These are phyloP conservation scores for Centropus bengalensis DNA, from an alignment of 2,113 vertebrate species.

Conservation along the genomic window DNA sequence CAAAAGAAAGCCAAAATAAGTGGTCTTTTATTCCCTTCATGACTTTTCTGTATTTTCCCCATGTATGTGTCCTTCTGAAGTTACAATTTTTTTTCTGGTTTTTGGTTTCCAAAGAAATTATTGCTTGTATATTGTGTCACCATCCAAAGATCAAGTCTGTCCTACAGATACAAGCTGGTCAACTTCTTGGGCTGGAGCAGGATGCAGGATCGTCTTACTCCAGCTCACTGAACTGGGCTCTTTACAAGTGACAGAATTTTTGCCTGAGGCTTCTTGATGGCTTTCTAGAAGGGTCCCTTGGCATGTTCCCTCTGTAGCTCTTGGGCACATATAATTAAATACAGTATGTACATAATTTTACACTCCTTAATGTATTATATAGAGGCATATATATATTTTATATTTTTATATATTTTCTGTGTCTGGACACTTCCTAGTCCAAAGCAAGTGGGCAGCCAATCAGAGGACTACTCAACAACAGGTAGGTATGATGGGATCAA, in stretches of 20 bases:
- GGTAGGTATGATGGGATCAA: background rate
- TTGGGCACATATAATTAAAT: background rate
- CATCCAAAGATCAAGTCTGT: background rate
- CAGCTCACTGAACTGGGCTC: background rate
- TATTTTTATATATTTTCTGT: background rate
- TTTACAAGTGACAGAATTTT: background rate
- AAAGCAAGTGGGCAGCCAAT: background rate
- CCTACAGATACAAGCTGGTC: background rate
- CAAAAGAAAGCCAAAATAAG: background rate
- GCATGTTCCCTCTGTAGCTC: too few relatives aligned
- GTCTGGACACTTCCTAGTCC: background rate
- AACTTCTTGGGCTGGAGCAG: background rate
- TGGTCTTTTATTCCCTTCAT: background rate
- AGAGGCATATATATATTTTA: too few relatives aligned
- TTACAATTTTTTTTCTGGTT: background rate
- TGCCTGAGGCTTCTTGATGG: background rate
- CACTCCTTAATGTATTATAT: too few relatives aligned
- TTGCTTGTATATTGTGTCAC: background rate
- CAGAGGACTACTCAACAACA: background rate
- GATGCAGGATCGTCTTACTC: background rate
- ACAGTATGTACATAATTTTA: background rate
- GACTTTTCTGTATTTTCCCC: background rate
- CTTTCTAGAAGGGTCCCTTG: background rate
- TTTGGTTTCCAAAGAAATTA: background rate
- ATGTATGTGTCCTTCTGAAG: background rate